Base-by-base conservation (phyloP, 2,113 vertebrate species). In the Acrocephalus kingi region DNA sequence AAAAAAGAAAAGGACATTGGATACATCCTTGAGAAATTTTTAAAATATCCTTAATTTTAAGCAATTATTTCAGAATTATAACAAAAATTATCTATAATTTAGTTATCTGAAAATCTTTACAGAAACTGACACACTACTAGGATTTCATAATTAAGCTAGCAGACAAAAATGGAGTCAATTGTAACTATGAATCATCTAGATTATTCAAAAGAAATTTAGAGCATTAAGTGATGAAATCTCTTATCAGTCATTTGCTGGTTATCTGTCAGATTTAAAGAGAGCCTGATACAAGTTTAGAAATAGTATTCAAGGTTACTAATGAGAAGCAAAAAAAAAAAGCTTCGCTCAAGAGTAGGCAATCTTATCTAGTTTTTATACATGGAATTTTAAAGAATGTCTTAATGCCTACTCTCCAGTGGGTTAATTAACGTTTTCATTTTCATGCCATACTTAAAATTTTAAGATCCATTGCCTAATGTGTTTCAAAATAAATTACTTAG, bases 131-230 rank as follows among this genome's bases (percentile, higher is more conserved):
- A 97, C 30, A 37, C 13, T 77, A 30, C 5, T 89, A 87, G 31
- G 48, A 61, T 91, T 79, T 87, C 10, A 3, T 90, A 94, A 93
- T 95, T 96, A 90, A 79, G 20, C 7, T 78, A 79, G 45, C 15
- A 93, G 62, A 80, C 59, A 91, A 91, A 94, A 94, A 72, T 27
- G 3, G 52, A 95, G 41, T 39, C 31, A 76, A 58, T 68, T 94
- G 18, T 58, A 93, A 69, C 91, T 96, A 93, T 89, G 81, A 96
- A 77, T 91, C 69, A 76, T 86, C 62, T 74, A 88, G 84, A 86
- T 82, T 88, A 81, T 11, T 89, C 58, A 86, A 91, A 92, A 89
- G 63, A 84, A 91, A 93, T 76, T 59, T 73, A 91, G 77, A 83
- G 2, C 68, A 93, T 85, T 93, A 87, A 93, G 77, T 89, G 22